phyloP scores from a whole-genome alignment of 2,888 invertebrate genomes.

The Drosophila rellima region DNA sequence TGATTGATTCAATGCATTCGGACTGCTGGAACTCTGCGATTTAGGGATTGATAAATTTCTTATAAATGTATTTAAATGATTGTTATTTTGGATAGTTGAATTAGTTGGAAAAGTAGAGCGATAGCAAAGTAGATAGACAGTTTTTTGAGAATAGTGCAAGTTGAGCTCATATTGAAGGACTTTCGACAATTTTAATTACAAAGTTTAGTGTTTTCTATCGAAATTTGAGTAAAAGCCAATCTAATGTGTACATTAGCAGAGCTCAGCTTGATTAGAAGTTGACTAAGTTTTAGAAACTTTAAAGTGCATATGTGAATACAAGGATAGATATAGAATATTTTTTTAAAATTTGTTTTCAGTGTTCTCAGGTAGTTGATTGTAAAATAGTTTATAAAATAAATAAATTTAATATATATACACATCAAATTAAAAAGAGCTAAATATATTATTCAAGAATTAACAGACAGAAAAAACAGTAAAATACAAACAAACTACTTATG shows the following conservation, averaged over 20 bases:
- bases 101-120: conserved; percentile 41
- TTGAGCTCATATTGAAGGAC: conserved; percentile 63
- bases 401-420: not conserved
- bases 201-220: conserved; percentile 11
- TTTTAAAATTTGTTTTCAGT: conserved; percentile 23
- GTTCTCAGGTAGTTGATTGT: conserved; percentile 40
- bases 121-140: conserved; percentile 57
- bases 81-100: conserved; percentile 23
- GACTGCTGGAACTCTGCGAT: conserved; percentile 54
- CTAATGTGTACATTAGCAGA: conserved; percentile 40
- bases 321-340: conserved; percentile 24
- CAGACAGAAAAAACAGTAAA: not conserved
- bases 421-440: not conserved
- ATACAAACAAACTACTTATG: conserved; percentile 4
- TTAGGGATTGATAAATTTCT: conserved; percentile 30
- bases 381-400: not conserved
- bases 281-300: conserved; percentile 33
- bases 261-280: conserved; percentile 64
- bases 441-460: not conserved
- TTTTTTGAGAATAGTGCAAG: conserved; percentile 50
- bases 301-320: conserved; percentile 52
- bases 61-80: conserved; percentile 11
- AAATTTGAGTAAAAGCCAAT: conserved; percentile 43
- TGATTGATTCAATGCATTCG: conserved; percentile 29
- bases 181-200: conserved; percentile 12